Conservation (phyloP, 2,888 invertebrate species). For the Peribatodes rhomboidaria region DNA sequence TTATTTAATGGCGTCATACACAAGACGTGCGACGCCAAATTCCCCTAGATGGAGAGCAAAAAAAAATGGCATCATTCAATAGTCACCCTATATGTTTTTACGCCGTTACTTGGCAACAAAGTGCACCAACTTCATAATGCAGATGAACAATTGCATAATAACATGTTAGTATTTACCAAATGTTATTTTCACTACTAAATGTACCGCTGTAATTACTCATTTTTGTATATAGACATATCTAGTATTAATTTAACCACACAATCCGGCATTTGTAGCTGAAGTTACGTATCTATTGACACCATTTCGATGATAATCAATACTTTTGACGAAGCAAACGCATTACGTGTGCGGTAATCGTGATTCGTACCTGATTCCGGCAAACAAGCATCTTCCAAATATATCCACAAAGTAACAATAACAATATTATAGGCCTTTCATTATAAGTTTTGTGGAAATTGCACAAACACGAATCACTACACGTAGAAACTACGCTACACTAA, state of each 20-base stretch:
- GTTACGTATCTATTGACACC: slow-evolving; percentile 45
- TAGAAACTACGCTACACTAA: slow-evolving; percentile 30
- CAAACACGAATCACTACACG: slow-evolving; percentile 19
- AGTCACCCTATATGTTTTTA: slow-evolving; percentile 18
- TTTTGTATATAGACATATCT: neutral
- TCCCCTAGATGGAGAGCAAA: too few species aligned
- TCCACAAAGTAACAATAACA: slow-evolving; percentile 25
- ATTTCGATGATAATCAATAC: slow-evolving; percentile 66
- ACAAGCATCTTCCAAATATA: slow-evolving; percentile 34
- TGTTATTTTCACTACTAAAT: slow-evolving; percentile 14
- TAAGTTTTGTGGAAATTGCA: slow-evolving; percentile 31
- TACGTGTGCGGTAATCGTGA: slow-evolving; percentile 41
- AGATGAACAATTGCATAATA: slow-evolving; percentile 56
- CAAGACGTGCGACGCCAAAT: too few species aligned
- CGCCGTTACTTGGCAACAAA: slow-evolving; percentile 76
- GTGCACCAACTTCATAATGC: slow-evolving; percentile 74
- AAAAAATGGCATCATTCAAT: slow-evolving; percentile 11
- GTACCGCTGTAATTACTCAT: slow-evolving; percentile 8
- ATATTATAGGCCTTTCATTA: slow-evolving; percentile 36
- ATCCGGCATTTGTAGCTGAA: slow-evolving; percentile 17
- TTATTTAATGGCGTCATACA: too few species aligned
- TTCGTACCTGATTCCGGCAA: slow-evolving; percentile 39
- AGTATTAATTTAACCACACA: slow-evolving; percentile 8
- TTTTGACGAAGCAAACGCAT: slow-evolving; percentile 47
- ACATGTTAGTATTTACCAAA: slow-evolving; percentile 40